Evolutionary conservation across 2,113 vertebrate genomes (phyloP).

Genomic region (Tragelaphus buxtoni): DNA sequence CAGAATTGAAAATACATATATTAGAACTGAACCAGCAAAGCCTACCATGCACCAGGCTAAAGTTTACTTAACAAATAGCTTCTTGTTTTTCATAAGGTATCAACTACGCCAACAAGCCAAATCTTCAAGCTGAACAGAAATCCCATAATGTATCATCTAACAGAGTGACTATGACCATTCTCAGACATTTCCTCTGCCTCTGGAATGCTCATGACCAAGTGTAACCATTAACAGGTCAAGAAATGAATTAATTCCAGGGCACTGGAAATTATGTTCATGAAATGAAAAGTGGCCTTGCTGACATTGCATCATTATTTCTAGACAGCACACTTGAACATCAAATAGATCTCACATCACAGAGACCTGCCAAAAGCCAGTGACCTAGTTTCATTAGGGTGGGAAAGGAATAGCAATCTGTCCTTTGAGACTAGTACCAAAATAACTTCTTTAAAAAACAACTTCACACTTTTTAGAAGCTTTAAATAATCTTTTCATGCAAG

Average conservation of each 20-base stretch:
- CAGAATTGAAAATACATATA: not conserved
- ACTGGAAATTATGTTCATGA: constrained; percentile 74
- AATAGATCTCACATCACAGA: constrained; percentile 76
- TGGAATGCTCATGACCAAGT: constrained; percentile 67
- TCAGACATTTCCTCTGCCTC: constrained; percentile 63
- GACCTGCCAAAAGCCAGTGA: constrained; percentile 74
- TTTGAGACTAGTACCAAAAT: constrained; percentile 63
- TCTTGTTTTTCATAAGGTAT: constrained; percentile 40
- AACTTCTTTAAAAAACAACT: constrained; percentile 38
- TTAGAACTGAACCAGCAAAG: not conserved
- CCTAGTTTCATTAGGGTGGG: constrained; percentile 55
- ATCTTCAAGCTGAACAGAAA: constrained; percentile 55
- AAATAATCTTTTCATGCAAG: constrained; percentile 28
- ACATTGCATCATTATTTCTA: constrained; percentile 69
- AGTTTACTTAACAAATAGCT: constrained; percentile 6
- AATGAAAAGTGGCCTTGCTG: constrained; percentile 72
- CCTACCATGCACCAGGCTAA: not conserved
- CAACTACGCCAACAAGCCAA: constrained; percentile 49
- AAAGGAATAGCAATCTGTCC: constrained; percentile 70
- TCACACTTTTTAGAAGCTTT: not conserved
- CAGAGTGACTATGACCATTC: constrained; percentile 59
- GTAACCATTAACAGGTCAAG: constrained; percentile 75
- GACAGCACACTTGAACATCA: constrained; percentile 66
- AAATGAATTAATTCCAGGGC: constrained; percentile 79
- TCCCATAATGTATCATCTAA: constrained; percentile 18